Evolutionary conservation across 2,113 vertebrate genomes (phyloP), one percentile per base, ranked within the genome.

Genomic region (Oncorhynchus masou): DNA sequence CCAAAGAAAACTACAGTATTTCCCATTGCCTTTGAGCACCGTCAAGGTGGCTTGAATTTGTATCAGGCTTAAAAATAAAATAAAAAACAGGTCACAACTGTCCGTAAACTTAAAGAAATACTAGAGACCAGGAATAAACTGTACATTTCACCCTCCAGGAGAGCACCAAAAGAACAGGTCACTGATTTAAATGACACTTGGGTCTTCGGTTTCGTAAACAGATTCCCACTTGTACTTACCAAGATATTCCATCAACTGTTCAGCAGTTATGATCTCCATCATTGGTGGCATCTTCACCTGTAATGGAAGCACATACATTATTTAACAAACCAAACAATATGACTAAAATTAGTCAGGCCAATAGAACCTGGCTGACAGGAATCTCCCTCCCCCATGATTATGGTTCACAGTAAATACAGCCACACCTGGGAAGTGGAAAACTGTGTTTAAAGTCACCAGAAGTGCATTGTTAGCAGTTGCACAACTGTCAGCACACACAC

Each of bases 241-340:
- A 71, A 99, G 94, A 92, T 99, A 99, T 84, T 99, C 98, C 98
- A 99, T 99, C 87, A 99, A 93, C 78, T 99, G 98, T 86, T 99
- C 98, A 65, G 96, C 97, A 0, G 97, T 99, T 89, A 99, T 99
- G 79, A 99, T 99, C 93, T 99, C 98, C 95, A 99, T 98, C 97
- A 98, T 98, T 3, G 97, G 96, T 34, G 98, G 98, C 86, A 99
- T 94, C 90, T 98, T 99, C 77, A 99, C 95, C 98, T 99, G 93
- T 69, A 87, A 87, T 87, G 93, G 76, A 86, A 45, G 67, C 59
- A 39, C 24, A 22, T 13, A 31, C 60, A 25, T 45, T 60, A 48
- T 6, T 31, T n/a, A 71, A 59, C 13, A 39, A 71, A 71, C 49
- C 74, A 67, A 12, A 13, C n/a, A 19, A 62, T 34, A 31, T 19